Evolutionary conservation across 2,113 vertebrate species (phyloP), one percentile per base, ranked within the genome.

Genomic region (Crotalus viridis): DNA sequence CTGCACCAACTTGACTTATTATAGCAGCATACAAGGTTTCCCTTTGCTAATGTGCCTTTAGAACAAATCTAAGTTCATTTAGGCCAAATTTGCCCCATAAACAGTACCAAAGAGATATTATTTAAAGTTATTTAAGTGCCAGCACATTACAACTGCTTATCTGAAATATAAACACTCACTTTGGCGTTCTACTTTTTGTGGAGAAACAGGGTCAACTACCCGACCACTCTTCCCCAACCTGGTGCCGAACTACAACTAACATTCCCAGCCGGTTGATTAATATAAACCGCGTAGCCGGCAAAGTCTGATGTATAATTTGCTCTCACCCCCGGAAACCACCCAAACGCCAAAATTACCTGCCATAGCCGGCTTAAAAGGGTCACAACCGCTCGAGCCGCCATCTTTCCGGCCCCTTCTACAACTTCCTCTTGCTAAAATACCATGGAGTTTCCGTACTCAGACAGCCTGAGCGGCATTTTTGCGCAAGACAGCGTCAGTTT

Each of bases 311-410:
- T 81, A 81, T 81, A 81, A 43, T 81, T 9, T 43, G 2, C 74
- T 81, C 74, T n/a, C 74, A 43, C 33, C 74, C 33, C 17, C 74
- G 74, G 33, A 39, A 81, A 39, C 33, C 15, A 17, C 33, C 19
- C 69, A 19, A 81, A 43, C 33, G 33, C 33, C 74, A 39, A 22
- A 0, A 59, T 93, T 91, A 98, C 97, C 97, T 97, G 97, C 22
- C 95, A 95, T 0, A 97, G 12, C 24, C 95, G 89, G 94, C 95
- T 26, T 24, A 96, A 0, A 26, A 15, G 0, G 0, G n/a, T 0
- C 1, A 13, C 26, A 0, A 2, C 39, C 3, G 91, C 94, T 85
- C n/a, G 90, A 55, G 95, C 95, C 95, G 97, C 97, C 97, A 97
- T 97, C 55, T 94, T 69, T 22, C 1, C 89, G 89, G 87, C 2